Conservation (phyloP, 1,140 invertebrate species). For the Eupristina koningsbergeri region DNA sequence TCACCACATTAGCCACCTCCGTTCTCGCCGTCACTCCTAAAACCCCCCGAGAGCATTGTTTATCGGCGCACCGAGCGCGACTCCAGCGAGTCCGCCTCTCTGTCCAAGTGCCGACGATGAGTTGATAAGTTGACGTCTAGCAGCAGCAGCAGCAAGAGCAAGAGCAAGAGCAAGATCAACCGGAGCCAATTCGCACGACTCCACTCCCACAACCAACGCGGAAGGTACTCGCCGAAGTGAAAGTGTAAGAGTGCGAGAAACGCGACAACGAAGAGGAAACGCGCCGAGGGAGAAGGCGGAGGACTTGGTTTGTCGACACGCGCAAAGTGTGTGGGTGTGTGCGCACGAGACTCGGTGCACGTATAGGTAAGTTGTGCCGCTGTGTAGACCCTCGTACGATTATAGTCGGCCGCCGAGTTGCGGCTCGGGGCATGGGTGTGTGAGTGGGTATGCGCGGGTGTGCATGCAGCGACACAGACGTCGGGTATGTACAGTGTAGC, state of each 20-base stretch:
- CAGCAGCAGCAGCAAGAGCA: no score
- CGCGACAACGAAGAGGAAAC: neutral
- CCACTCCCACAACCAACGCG: neutral
- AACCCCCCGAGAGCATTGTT: neutral
- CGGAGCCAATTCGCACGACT: no score
- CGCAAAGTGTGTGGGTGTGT: neutral
- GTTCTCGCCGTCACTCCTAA: neutral
- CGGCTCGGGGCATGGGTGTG: neutral
- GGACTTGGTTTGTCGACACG: neutral
- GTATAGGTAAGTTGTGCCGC: slow-evolving; percentile 1
- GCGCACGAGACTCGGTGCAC: slow-evolving; percentile 2
- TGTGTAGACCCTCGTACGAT: neutral
- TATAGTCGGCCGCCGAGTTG: neutral
- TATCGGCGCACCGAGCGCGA: neutral
- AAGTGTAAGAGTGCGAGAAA: neutral
- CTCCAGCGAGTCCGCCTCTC: no score
- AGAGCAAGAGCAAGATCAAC: no score
- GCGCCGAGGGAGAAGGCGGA: neutral
- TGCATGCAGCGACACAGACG: neutral
- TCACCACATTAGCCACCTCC: slow-evolving; percentile 13
- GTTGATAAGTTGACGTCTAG: no score
- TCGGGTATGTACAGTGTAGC: neutral
- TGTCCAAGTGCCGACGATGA: slow-evolving; percentile 4
- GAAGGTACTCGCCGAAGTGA: neutral
- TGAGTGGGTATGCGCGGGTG: neutral